Evolutionary conservation across 2,888 invertebrate species (phyloP).

Genomic region (Ormyrus nitidulus): DNA sequence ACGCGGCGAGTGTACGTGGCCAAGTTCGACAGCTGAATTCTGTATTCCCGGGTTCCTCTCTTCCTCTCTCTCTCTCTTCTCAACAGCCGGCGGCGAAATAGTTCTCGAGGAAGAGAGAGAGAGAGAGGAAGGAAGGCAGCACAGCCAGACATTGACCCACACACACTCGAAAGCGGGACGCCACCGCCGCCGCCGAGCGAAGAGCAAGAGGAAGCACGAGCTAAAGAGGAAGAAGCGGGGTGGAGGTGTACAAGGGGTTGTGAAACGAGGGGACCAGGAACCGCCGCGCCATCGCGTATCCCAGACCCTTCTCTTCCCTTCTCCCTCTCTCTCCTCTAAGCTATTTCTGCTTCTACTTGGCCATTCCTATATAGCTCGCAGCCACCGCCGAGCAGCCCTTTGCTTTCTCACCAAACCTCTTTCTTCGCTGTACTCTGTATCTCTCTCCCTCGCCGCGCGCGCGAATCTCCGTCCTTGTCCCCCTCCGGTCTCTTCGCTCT

Average conservation of each 20-base stretch:
- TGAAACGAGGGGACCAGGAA: conserved; percentile 4
- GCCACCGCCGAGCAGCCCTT: neutral
- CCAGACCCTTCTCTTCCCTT: neutral
- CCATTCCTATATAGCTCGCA: neutral
- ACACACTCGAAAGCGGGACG: conserved; percentile 32
- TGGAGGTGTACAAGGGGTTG: neutral
- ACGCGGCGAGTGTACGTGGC: conserved; percentile 9
- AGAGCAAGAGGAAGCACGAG: neutral
- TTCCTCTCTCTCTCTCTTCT: conserved; percentile 19
- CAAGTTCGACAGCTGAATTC: conserved; percentile 27
- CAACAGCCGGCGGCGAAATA: conserved; percentile 10
- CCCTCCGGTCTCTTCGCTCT: neutral
- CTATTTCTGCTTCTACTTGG: neutral
- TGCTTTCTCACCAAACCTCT: conserved; percentile 2
- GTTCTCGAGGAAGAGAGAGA: neutral
- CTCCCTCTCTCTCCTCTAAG: conserved; percentile 13
- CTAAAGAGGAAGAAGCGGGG: neutral
- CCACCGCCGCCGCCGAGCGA: neutral
- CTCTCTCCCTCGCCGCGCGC: neutral
- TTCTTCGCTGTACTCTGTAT: neutral
- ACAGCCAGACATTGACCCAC: conserved; percentile 60
- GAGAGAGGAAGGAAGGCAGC: conserved; percentile 52
- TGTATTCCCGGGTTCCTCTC: conserved; percentile 4
- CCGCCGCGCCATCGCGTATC: neutral
- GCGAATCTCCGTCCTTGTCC: neutral